A percentile compares a stretch with the other conserved stretches of the same genome.
phyloP scores from a whole-genome alignment of 1,140 invertebrate genomes.

The Halyomorpha halys region DNA sequence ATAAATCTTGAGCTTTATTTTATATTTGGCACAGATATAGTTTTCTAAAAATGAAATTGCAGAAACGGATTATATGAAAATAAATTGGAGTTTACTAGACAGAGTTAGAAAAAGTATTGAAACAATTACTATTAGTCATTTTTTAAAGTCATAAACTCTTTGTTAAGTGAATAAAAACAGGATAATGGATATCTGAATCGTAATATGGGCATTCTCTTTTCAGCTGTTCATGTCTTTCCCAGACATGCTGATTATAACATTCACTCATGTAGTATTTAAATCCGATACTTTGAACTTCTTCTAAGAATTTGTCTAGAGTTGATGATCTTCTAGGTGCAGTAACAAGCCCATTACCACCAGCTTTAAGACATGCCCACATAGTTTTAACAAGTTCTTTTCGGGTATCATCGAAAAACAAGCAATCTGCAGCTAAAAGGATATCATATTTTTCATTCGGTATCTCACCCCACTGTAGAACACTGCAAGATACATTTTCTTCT shows the following conservation, averaged over 20 bases:
- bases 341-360: constrained; percentile 53
- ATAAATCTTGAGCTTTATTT: no score
- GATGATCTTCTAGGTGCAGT: constrained; percentile 65
- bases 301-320: constrained; percentile 58
- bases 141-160: not conserved
- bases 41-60: no score
- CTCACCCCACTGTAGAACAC: constrained; percentile 39
- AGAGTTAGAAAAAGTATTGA: no score
- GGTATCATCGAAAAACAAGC: constrained; percentile 73
- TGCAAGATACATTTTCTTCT: constrained; percentile 35
- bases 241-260: constrained; percentile 52
- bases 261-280: constrained; percentile 45
- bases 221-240: constrained; percentile 52
- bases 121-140: no score
- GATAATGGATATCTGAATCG: constrained; percentile 56
- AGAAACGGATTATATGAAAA: no score
- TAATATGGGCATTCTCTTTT: constrained; percentile 47
- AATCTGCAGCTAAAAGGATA: constrained; percentile 65
- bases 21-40: no score
- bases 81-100: no score
- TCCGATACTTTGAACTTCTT: constrained; percentile 46
- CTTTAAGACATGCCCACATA: constrained; percentile 54
- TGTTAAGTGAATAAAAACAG: constrained; percentile 46
- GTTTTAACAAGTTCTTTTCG: constrained; percentile 57
- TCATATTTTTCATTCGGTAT: constrained; percentile 44